Conservation (phyloP, 2,888 invertebrate species). For the Phania funesta region DNA sequence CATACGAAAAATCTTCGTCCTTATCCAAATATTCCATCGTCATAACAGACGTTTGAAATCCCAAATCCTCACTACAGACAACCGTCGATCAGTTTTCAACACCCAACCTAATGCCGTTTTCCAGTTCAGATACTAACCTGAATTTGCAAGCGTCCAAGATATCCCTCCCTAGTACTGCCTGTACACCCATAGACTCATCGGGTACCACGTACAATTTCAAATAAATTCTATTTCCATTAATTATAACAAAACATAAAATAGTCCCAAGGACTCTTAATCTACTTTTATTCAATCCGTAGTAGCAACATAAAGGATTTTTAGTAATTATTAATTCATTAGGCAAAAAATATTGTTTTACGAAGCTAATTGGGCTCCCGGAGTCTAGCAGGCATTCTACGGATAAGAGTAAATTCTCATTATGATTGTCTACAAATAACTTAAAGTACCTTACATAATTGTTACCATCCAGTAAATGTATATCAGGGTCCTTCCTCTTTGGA, state of each 20-base stretch:
- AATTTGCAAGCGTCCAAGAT: neutral
- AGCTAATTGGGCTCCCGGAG: slow-evolving; percentile 16
- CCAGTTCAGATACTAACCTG: neutral
- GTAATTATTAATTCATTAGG: neutral
- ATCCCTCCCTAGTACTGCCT: neutral
- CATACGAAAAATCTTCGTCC: no score
- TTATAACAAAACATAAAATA: neutral
- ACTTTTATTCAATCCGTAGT: slow-evolving; percentile 4
- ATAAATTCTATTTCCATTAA: neutral
- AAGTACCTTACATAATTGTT: slow-evolving; percentile 29
- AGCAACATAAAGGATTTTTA: neutral
- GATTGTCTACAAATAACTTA: neutral
- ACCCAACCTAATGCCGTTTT: neutral
- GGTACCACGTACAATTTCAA: neutral
- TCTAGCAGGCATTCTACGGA: slow-evolving; percentile 3
- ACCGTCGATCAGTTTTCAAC: neutral
- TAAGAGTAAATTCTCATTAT: neutral
- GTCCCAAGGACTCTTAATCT: neutral
- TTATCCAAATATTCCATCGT: neutral
- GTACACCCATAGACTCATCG: neutral
- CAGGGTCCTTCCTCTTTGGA: slow-evolving; percentile 6
- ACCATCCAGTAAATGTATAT: neutral
- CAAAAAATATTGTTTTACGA: neutral
- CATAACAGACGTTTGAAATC: neutral
- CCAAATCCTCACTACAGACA: neutral